Percentiles rank a stretch among this genome's conserved stretches.
Evolutionary conservation across 2,797 vertebrate genomes (phyloP).

Genomic region (Australoheros facetus): DNA sequence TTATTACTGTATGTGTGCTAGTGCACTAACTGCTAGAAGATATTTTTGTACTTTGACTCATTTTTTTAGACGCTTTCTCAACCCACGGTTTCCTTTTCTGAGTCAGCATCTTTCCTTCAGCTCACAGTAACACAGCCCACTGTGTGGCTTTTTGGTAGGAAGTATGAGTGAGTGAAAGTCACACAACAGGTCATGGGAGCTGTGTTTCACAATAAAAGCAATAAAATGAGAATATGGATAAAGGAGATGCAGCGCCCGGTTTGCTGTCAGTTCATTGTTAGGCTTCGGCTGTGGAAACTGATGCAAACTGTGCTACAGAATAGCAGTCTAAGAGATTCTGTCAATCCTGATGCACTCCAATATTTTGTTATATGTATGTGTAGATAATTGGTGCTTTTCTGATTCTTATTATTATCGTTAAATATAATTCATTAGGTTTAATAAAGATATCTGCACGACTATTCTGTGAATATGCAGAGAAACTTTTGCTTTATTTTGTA

Average conservation of each 20-base stretch:
- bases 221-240: background rate
- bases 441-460: too few relatives aligned
- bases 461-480: background rate
- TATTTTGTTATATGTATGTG: rapidly evolving
- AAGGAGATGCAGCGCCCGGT: background rate
- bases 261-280: background rate
- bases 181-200: background rate
- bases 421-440: background rate
- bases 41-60: slow-evolving; percentile 11
- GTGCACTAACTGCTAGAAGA: background rate
- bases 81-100: background rate
- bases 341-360: too few relatives aligned
- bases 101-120: background rate
- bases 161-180: slow-evolving; percentile 11
- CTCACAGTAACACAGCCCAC: slow-evolving; percentile 17
- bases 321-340: rapidly evolving
- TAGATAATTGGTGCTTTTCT: background rate
- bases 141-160: background rate
- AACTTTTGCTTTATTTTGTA: background rate
- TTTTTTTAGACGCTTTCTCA: background rate
- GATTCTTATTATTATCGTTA: background rate
- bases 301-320: rapidly evolving
- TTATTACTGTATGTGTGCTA: background rate
- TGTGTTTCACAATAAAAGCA: background rate
- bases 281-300: background rate